Percentiles rank a stretch among this genome's conserved stretches.
Evolutionary conservation across 2,888 invertebrate genomes (phyloP).

Genomic region (Xestobium rufovillosum): DNA sequence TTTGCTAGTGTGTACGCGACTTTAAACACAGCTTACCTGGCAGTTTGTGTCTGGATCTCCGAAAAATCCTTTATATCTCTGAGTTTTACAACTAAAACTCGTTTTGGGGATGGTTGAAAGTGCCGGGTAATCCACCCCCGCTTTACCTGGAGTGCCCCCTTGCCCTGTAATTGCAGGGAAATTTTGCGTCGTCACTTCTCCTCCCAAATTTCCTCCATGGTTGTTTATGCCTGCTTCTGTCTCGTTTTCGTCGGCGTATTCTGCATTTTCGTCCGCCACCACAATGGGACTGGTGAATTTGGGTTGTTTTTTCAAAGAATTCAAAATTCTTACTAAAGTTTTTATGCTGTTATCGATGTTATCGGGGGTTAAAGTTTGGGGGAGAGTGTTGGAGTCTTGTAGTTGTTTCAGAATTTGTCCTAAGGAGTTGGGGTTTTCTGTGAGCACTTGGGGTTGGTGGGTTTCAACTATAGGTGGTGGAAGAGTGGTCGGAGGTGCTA

Average conservation of each 20-base stretch:
- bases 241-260: constrained; percentile 30
- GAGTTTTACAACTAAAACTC: constrained; percentile 71
- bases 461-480: constrained; percentile 9
- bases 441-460: constrained; percentile 14
- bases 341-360: constrained; percentile 73
- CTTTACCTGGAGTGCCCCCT: constrained; percentile 58
- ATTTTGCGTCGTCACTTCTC: constrained; percentile 28
- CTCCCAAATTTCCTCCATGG: constrained; percentile 27
- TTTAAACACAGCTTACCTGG: constrained; percentile 58
- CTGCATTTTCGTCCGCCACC: constrained; percentile 35
- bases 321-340: constrained; percentile 67
- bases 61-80: constrained; percentile 84
- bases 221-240: constrained; percentile 35
- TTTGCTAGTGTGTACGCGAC: too few species aligned
- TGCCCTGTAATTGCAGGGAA: constrained; percentile 46
- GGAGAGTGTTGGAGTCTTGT: constrained; percentile 67
- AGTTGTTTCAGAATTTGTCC: constrained; percentile 61
- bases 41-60: constrained; percentile 82
- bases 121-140: constrained; percentile 76
- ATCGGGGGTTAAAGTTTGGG: constrained; percentile 66
- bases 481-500: constrained; percentile 10
- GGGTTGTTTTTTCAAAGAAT: constrained; percentile 54
- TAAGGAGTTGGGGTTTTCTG: constrained; percentile 37
- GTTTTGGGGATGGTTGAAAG: constrained; percentile 69
- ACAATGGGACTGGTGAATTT: constrained; percentile 35